A percentile compares a stretch with the other conserved stretches of the same genome.
These are phyloP conservation scores for Halyomorpha halys DNA, from an alignment of 1,140 invertebrate genomes.

Conservation along the genomic window DNA sequence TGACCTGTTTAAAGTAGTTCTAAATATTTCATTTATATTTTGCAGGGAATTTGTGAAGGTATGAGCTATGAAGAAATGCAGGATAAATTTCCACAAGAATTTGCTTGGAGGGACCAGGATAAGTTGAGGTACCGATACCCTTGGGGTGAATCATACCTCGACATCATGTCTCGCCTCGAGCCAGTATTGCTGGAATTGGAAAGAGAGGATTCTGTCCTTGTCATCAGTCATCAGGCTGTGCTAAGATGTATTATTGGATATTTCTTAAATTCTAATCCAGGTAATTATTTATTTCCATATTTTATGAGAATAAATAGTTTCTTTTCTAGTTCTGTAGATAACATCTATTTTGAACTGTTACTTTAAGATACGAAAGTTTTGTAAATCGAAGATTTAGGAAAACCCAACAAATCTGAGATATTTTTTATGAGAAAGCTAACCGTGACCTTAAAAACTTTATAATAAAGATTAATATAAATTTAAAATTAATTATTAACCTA, in stretches of 20 bases:
- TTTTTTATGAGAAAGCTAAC: too few species aligned
- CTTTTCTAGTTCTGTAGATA: too few species aligned
- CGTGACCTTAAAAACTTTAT: too few species aligned
- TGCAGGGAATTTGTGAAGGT: slow-evolving; percentile 81
- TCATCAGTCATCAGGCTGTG: slow-evolving; percentile 84
- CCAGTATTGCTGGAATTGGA: slow-evolving; percentile 72
- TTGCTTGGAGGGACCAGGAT: slow-evolving; percentile 80
- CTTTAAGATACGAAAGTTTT: too few species aligned
- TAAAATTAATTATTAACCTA: too few species aligned
- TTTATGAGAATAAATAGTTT: too few species aligned
- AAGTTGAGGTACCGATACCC: slow-evolving; percentile 88
- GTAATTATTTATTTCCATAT: slow-evolving; percentile 36
- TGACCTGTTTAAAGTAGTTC: too few species aligned
- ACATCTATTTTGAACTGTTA: too few species aligned
- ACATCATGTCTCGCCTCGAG: slow-evolving; percentile 72
- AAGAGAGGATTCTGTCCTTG: slow-evolving; percentile 71
- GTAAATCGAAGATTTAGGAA: too few species aligned
- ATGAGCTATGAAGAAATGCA: slow-evolving; percentile 91
- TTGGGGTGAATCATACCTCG: slow-evolving; percentile 81
- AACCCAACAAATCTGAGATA: too few species aligned
- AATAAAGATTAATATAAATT: too few species aligned
- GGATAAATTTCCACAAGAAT: slow-evolving; percentile 77
- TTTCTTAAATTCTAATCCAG: slow-evolving; percentile 71
- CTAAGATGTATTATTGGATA: slow-evolving; percentile 83
- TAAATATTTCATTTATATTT: slow-evolving; percentile 20